phyloP scores from a whole-genome alignment of 2,113 vertebrate species.

The Ellobius talpinus region DNA sequence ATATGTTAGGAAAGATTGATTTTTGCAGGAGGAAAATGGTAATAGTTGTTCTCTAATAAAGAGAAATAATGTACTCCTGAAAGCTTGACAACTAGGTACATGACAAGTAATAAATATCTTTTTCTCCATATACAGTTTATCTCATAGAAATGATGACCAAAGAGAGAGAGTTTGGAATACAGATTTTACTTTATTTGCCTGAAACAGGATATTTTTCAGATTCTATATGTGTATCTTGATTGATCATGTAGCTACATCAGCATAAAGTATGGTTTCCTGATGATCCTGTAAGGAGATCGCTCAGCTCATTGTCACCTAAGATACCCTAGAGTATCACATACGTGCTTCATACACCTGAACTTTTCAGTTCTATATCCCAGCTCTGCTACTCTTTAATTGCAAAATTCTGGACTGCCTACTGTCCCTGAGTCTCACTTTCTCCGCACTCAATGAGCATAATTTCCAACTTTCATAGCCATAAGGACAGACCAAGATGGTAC shows the following conservation, averaged over 20 bases:
- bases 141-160: constrained; percentile 31
- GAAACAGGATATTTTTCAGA: neutral
- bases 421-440: neutral
- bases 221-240: neutral
- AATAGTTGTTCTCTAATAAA: neutral
- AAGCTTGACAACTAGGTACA: neutral
- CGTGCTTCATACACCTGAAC: neutral
- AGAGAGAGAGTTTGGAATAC: constrained; percentile 6
- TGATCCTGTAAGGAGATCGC: neutral
- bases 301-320: neutral
- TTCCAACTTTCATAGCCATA: constrained; percentile 22
- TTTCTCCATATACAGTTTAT: neutral
- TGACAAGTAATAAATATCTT: constrained; percentile 43
- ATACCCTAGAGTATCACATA: neutral
- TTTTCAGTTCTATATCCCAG: neutral
- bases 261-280: neutral
- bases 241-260: neutral
- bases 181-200: neutral
- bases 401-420: neutral
- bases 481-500: neutral
- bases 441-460: neutral
- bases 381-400: neutral
- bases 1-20: neutral
- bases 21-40: neutral
- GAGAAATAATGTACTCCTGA: neutral